Base-by-base conservation (phyloP, 2,113 vertebrate genomes). In the Gnathonemus longibarbis region DNA sequence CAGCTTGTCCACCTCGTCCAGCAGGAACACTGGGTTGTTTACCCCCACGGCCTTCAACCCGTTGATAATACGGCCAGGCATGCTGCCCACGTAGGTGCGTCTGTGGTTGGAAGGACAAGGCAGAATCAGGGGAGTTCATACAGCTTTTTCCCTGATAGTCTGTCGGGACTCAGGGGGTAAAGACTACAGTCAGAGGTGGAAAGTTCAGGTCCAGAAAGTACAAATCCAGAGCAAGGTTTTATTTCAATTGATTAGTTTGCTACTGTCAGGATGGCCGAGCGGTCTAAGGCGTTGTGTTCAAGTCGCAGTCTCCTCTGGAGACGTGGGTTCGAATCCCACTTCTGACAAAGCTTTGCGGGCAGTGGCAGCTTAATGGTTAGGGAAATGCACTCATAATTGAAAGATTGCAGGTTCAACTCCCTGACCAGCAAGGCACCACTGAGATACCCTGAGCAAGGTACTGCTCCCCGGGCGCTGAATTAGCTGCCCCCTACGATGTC, bases 1-100 rank as follows among this genome's bases (percentile, higher is more conserved):
- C 58, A 99, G 95, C 92, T 99, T 99, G 94, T 99, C 98, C 62
- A 99, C 98, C 91, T 99, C 98, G 49, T 99, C 98, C 88, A 99
- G 91, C 1, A 99, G 96, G 94, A 99, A 98, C 7, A 99, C 98
- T 0, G 98, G 98, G 90, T 99, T 99, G 94, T 98, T 98, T 11
- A 99, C 97, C 0, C 96, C 97, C 0, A 97, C 98, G 0, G 96
- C 98, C 95, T 98, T 99, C 92, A 99, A 93, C 0, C 98, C 98
- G 2, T 99, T 99, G 94, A 99, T 97, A 90, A 99, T 99, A 48
- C 98, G 97, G 0, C 98, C 98, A 0, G 98, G 98, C 98, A 99
- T 99, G 90, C 98, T 99, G 89, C 98, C 98, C 0, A 99, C 98
- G 0, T 99, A 99, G 7, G 98, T 99, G 19, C 98, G 97, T 46